Evolutionary conservation across 2,797 vertebrate species (phyloP).

Genomic region (Calcarius lapponicus): DNA sequence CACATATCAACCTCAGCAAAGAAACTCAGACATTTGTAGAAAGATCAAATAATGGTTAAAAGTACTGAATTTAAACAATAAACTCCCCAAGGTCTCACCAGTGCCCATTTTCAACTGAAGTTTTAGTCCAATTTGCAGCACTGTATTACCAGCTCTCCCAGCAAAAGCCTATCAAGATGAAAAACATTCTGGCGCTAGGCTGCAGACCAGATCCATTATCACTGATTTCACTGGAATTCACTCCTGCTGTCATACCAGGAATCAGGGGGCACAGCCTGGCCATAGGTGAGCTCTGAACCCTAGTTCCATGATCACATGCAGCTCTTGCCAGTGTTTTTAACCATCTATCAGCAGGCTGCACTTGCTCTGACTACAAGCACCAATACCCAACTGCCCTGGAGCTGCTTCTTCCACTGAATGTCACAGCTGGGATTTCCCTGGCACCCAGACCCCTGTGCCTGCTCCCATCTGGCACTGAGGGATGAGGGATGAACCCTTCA

Average conservation of each 20-base stretch:
- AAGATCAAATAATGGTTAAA: not conserved
- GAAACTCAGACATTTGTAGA: not conserved
- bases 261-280: not conserved
- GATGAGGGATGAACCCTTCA: not conserved
- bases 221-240: not conserved
- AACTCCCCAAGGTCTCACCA: not conserved
- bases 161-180: not conserved
- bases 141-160: not conserved
- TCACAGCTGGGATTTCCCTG: not conserved
- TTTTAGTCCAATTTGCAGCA: not conserved
- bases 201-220: not conserved
- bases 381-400: accelerated
- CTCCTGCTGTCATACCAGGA: not conserved
- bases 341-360: accelerated
- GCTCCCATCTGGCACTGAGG: accelerated
- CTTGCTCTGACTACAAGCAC: not conserved
- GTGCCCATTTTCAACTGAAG: not conserved
- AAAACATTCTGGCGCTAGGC: not conserved
- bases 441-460: not conserved
- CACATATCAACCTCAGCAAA: accelerated
- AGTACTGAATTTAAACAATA: not conserved
- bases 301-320: accelerated
- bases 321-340: not conserved
- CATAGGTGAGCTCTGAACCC: not conserved
- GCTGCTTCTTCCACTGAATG: not conserved